Evolutionary conservation across 2,113 vertebrate species (phyloP), one percentile per base, ranked within the genome.

Genomic region (Heterochromis multidens): DNA sequence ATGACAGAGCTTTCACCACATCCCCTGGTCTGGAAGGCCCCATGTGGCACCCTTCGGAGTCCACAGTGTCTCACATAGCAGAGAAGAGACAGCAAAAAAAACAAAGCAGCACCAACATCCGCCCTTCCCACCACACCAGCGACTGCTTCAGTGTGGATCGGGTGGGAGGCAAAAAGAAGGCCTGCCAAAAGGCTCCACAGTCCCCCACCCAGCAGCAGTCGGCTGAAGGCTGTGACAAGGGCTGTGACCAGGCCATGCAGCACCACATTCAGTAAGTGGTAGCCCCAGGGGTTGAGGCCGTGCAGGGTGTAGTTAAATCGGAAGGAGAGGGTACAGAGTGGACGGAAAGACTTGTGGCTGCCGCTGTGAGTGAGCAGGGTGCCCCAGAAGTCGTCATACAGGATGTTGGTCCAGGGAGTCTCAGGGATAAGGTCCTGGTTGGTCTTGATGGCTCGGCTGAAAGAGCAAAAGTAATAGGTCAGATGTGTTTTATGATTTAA

Each of bases 351-450:
- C 93, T 99, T 99, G 96, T 99, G 98, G 94, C 98, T 99, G 88
- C 98, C 98, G 14, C 98, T 99, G 96, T 99, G 98, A 1, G 98
- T 98, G 56, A 99, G 97, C 77, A 98, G 96, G 1, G 98, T 99
- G 19, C 98, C 98, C 98, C 98, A 99, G 81, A 99, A 99, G 93
- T 99, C 98, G 54, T 99, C 97, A 62, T 97, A 99, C 94, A 99
- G 96, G 92, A 99, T 97, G 82, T 99, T 98, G 7, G 91, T 97
- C 98, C 98, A 99, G 0, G 98, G 98, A 0, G 97, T 99, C 95
- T 98, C 98, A 1, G 97, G 97, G 57, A 99, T 96, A 35, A 99
- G 97, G 93, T 99, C 98, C 89, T 98, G 98, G 95, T 99, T 99
- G 79, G 98, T 98, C 97, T 98, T 99, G 96, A 99, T 99, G 85